These are phyloP conservation scores for Pseudococcus longispinus DNA, from an alignment of 2,888 invertebrate species.

Conservation along the genomic window DNA sequence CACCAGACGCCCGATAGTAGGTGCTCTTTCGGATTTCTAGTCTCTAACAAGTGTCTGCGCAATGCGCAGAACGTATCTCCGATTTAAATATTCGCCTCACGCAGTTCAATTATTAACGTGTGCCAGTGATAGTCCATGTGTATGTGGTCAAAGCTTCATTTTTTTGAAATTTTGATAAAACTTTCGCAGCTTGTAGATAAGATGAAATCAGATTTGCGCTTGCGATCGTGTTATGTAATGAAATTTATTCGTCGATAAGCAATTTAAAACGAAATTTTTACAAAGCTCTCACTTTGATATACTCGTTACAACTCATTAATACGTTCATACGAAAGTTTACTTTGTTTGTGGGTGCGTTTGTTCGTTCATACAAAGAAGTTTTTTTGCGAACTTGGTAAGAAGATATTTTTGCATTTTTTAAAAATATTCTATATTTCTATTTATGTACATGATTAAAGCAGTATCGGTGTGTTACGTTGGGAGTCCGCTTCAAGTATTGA, in stretches of 20 bases:
- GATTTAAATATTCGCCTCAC: too few relatives aligned
- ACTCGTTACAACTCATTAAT: neutral
- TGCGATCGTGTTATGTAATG: neutral
- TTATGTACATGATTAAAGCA: neutral
- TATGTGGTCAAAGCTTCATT: too few relatives aligned
- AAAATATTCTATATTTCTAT: neutral
- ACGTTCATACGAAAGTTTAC: neutral
- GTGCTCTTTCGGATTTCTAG: too few relatives aligned
- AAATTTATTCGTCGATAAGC: neutral
- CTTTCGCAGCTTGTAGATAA: conserved; percentile 4
- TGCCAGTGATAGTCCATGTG: too few relatives aligned
- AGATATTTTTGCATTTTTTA: neutral
- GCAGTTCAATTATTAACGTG: too few relatives aligned
- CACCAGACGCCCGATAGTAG: too few relatives aligned
- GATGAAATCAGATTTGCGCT: neutral
- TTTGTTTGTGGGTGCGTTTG: neutral
- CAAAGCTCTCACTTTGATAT: neutral
- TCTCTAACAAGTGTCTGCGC: too few relatives aligned
- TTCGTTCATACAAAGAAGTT: neutral
- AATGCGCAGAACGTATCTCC: too few relatives aligned
- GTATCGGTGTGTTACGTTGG: neutral
- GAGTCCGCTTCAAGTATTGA: too few relatives aligned
- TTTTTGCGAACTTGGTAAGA: neutral
- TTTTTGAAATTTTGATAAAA: neutral
- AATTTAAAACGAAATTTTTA: neutral